A percentile compares a stretch with the other conserved stretches of the same genome.
These are phyloP conservation scores for Dendrophyllia cribrosa DNA, from an alignment of 64 coral and sea anemone genomes.

Conservation along the genomic window DNA sequence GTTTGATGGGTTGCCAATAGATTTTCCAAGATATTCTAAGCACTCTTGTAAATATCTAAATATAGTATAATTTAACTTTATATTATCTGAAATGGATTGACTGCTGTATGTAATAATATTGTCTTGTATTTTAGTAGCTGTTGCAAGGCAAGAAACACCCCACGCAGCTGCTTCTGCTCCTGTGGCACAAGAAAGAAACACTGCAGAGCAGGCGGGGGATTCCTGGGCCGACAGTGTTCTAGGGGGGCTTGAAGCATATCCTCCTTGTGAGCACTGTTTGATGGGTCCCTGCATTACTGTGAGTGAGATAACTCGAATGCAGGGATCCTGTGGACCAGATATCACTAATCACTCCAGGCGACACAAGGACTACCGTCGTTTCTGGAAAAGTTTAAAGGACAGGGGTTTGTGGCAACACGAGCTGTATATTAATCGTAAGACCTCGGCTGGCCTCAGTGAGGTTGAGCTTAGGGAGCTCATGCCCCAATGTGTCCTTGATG, in stretches of 20 bases:
- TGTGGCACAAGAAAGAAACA: too few species aligned
- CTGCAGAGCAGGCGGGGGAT: too few species aligned
- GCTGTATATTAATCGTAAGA: background rate
- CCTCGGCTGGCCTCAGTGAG: conserved; percentile 30
- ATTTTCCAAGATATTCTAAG: too few species aligned
- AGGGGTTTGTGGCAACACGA: conserved; percentile 44
- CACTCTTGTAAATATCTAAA: too few species aligned
- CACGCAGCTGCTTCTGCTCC: too few species aligned
- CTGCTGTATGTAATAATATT: too few species aligned
- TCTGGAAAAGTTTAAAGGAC: conserved; percentile 27
- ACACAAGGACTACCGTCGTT: conserved; percentile 16
- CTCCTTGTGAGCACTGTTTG: conserved; percentile 15
- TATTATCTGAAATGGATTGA: too few species aligned
- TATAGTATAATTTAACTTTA: too few species aligned
- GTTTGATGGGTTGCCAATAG: too few species aligned
- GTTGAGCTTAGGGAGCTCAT: conserved; percentile 38
- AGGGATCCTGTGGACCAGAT: conserved; percentile 33
- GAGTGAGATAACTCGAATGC: background rate
- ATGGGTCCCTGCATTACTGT: conserved; percentile 30
- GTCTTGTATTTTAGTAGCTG: too few species aligned
- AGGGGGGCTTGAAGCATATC: background rate
- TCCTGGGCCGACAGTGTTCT: background rate
- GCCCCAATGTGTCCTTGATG: conserved; percentile 35
- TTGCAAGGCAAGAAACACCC: too few species aligned
- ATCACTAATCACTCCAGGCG: conserved; percentile 8